Conservation (phyloP, 2,113 vertebrate species). For the Hyla sarda region DNA sequence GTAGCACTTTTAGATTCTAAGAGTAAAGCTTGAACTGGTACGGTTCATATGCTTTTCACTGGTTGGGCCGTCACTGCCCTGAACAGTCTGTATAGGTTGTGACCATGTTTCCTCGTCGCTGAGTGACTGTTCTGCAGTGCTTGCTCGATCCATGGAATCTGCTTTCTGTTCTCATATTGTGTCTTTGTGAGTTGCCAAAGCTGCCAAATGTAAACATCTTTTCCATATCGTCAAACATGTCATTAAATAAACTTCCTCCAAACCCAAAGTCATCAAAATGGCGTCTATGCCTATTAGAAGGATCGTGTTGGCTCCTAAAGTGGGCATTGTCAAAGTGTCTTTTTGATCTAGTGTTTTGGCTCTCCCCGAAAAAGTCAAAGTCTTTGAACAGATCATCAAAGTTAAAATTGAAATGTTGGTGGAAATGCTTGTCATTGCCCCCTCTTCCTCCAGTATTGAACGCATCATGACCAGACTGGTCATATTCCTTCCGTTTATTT, state of each 20-base stretch:
- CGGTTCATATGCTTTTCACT: constrained; percentile 62
- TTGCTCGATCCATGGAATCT: constrained; percentile 84
- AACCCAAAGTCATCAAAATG: constrained; percentile 86
- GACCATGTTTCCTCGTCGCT: constrained; percentile 96
- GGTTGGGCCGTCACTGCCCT: constrained; percentile 70
- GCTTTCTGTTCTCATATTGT: constrained; percentile 75
- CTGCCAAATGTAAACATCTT: constrained; percentile 93
- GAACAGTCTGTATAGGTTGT: constrained; percentile 97
- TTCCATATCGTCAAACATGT: constrained; percentile 95
- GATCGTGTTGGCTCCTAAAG: constrained; percentile 82
- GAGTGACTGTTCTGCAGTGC: constrained; percentile 95
- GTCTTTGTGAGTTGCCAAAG: constrained; percentile 73
- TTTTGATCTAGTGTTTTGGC: constrained; percentile 80
- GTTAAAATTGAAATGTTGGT: constrained; percentile 87
- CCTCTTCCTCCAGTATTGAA: constrained; percentile 71
- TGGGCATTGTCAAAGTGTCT: constrained; percentile 90
- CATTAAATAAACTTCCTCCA: constrained; percentile 85
- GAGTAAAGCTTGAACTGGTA: constrained; percentile 68
- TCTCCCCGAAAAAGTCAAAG: constrained; percentile 84
- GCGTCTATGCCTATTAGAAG: constrained; percentile 77
- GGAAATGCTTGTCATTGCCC: constrained; percentile 74
- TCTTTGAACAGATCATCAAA: constrained; percentile 95
- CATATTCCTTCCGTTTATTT: constrained; percentile 86
- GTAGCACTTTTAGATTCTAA: constrained; percentile 64
- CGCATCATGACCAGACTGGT: constrained; percentile 79